Percentiles rank a stretch among this genome's conserved stretches.
phyloP scores from a whole-genome alignment of 2,797 vertebrate genomes.

The Sebastes dallii region DNA sequence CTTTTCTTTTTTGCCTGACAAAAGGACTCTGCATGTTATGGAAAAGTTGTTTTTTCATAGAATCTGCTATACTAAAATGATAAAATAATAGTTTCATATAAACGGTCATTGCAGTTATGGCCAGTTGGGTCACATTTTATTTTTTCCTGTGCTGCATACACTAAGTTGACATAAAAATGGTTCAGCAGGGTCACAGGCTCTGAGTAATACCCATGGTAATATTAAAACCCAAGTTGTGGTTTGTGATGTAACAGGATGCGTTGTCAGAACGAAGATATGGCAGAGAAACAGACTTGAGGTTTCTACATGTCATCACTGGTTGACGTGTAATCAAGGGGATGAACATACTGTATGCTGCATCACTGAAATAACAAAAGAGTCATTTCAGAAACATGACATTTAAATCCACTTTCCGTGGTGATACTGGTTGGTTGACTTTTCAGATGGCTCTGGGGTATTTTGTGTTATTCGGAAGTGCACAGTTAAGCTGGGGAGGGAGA shows the following conservation, averaged over 20 bases:
- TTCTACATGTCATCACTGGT: conserved; percentile 34
- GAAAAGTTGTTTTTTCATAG: neutral
- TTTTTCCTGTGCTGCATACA: neutral
- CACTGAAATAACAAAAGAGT: conserved; percentile 56
- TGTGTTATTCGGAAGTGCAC: conserved; percentile 14
- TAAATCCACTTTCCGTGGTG: conserved; percentile 32
- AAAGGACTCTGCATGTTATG: neutral
- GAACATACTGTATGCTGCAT: conserved; percentile 14
- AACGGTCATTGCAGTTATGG: neutral
- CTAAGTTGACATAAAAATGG: neutral
- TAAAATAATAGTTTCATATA: neutral
- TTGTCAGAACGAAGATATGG: conserved; percentile 29
- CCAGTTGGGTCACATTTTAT: neutral
- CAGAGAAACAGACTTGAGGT: conserved; percentile 24
- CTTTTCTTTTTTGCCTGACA: neutral
- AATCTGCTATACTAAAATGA: neutral
- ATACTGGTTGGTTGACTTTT: conserved; percentile 31
- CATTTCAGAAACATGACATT: conserved; percentile 33
- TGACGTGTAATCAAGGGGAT: conserved; percentile 40
- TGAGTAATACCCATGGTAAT: neutral
- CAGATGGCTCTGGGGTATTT: conserved; percentile 18
- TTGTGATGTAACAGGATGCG: conserved; percentile 31
- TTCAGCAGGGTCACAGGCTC: neutral
- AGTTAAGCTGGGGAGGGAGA: conserved; percentile 3
- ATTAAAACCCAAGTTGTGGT: conserved; percentile 18